Evolutionary conservation across 1,140 invertebrate genomes (phyloP).

Genomic region (Saxidomus purpurata): DNA sequence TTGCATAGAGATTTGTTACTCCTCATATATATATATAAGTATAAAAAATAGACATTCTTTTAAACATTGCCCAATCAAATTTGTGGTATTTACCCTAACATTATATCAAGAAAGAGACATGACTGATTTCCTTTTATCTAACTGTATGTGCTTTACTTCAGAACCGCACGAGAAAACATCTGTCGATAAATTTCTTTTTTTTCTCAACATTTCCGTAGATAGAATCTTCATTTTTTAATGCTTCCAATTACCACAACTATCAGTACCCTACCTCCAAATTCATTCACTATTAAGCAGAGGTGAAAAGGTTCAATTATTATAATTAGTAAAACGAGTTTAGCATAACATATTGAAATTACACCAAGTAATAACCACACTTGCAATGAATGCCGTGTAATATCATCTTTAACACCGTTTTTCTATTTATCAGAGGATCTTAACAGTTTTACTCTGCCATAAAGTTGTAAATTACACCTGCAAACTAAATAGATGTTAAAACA

Average conservation of each 20-base stretch:
- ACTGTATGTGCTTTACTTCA: too few relatives aligned
- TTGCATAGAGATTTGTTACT: too few relatives aligned
- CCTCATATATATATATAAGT: too few relatives aligned
- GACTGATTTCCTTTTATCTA: too few relatives aligned
- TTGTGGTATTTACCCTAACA: too few relatives aligned
- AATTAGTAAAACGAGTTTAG: not conserved
- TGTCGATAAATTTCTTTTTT: too few relatives aligned
- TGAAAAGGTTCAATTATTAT: slow-evolving; percentile 17
- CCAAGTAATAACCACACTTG: not conserved
- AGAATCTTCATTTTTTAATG: too few relatives aligned
- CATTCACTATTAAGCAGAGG: not conserved
- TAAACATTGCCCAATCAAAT: too few relatives aligned
- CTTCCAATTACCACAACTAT: not conserved
- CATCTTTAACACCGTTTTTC: slow-evolving; percentile 14
- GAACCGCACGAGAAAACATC: too few relatives aligned
- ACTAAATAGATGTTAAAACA: slow-evolving; percentile 36
- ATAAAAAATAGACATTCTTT: too few relatives aligned
- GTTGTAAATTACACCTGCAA: slow-evolving; percentile 51
- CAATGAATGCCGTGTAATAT: slow-evolving; percentile 30
- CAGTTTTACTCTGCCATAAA: slow-evolving; percentile 21
- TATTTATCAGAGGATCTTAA: slow-evolving; percentile 10
- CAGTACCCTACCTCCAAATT: not conserved
- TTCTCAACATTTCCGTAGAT: too few relatives aligned
- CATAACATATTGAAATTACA: slow-evolving; percentile 29
- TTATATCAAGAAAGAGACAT: too few relatives aligned